Percentiles rank a stretch among this genome's conserved stretches.
Evolutionary conservation across 1,140 invertebrate genomes (phyloP).

Genomic region (Aphelenchoides fujianensis): DNA sequence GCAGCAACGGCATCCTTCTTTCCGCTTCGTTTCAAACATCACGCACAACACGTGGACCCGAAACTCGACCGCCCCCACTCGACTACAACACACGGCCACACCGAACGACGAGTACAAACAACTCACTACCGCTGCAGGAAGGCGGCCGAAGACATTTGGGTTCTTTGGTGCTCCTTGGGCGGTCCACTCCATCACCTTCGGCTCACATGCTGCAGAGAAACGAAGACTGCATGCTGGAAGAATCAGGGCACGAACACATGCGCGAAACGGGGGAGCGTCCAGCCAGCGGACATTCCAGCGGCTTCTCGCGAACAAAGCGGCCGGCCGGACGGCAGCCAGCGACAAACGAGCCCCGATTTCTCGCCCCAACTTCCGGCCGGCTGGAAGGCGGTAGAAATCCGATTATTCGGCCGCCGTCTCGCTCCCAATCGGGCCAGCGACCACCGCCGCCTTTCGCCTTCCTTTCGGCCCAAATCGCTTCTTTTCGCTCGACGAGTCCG

Average conservation of each 20-base stretch:
- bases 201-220: neutral
- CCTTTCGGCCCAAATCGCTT: no score
- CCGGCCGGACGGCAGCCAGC: neutral
- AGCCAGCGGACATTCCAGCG: no score
- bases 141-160: neutral
- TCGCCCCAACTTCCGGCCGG: neutral
- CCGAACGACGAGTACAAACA: neutral
- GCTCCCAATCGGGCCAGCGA: no score
- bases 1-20: no score
- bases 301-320: no score
- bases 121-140: neutral
- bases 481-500: no score
- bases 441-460: no score
- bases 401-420: neutral
- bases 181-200: neutral
- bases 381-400: neutral
- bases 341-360: neutral
- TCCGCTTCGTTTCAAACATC: neutral
- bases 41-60: neutral
- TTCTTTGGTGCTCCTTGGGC: neutral
- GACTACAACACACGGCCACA: neutral
- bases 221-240: no score
- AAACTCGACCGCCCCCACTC: neutral
- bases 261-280: neutral
- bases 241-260: no score